phyloP scores from a whole-genome alignment of 2,797 vertebrate species.

The Melanotaenia trifasciata region DNA sequence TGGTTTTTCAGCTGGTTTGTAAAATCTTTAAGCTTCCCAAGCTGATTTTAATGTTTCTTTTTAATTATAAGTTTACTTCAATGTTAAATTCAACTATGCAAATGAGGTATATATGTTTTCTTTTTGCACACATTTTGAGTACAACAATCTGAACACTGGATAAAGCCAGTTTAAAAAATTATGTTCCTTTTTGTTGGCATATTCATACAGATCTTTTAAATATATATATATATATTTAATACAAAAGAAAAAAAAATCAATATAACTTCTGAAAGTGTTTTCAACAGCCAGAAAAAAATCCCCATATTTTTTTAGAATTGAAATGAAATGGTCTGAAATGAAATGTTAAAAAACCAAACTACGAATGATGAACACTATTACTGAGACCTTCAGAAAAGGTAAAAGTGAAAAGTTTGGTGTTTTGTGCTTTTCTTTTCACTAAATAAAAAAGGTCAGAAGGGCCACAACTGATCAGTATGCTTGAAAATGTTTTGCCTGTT shows the following conservation, averaged over 20 bases:
- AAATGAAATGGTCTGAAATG: not conserved
- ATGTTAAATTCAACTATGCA: not conserved
- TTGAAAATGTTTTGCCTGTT: not conserved
- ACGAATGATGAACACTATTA: not conserved
- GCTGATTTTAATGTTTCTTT: not conserved
- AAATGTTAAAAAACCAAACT: not conserved
- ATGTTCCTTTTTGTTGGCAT: not conserved
- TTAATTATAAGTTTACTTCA: not conserved
- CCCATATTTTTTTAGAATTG: not conserved
- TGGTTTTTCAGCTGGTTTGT: not conserved
- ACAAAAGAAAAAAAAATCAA: not conserved
- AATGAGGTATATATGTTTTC: not conserved
- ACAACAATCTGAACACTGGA: not conserved
- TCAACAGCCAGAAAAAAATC: not conserved
- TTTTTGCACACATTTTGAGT: not conserved
- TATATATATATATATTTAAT: not conserved
- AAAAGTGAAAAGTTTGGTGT: constrained; percentile 2
- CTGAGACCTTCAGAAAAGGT: not conserved
- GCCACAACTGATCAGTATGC: not conserved
- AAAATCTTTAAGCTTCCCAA: not conserved
- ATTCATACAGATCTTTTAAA: not conserved
- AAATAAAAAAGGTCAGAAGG: not conserved
- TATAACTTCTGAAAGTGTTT: not conserved
- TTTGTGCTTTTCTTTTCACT: not conserved
- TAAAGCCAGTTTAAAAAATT: not conserved